These are phyloP conservation scores for Sardinella longiceps DNA, from an alignment of 2,797 vertebrate genomes.

Conservation along the genomic window DNA sequence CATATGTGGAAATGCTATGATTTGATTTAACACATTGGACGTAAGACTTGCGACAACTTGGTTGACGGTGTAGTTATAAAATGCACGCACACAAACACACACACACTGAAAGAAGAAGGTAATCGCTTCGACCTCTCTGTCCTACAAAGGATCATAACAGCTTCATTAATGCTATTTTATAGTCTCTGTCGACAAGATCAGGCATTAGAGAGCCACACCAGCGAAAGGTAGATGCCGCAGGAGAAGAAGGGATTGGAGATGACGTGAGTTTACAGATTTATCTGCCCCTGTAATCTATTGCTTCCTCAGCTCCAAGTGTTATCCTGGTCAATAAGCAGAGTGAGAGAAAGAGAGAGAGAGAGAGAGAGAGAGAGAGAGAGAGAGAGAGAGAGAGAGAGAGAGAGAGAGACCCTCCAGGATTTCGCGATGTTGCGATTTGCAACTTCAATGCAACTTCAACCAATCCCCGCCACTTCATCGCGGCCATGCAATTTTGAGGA, in stretches of 20 bases:
- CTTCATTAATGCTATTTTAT: not conserved
- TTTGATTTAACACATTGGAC: not conserved
- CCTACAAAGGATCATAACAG: not conserved
- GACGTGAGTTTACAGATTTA: slow-evolving; percentile 38
- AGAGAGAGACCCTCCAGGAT: not conserved
- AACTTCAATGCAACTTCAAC: too few species aligned
- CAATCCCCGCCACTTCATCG: too few species aligned
- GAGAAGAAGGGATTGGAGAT: not conserved
- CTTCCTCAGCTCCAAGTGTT: slow-evolving; percentile 52
- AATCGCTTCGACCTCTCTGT: too few species aligned
- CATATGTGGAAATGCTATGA: not conserved
- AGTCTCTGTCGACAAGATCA: not conserved
- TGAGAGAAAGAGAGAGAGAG: not conserved
- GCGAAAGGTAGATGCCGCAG: not conserved
- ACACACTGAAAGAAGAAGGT: not conserved
- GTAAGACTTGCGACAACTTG: not conserved
- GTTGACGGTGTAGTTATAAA: not conserved
- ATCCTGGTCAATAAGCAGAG: slow-evolving; percentile 53
- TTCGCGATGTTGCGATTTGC: too few species aligned
- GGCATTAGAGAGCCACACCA: not conserved
- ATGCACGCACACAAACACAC: not conserved
- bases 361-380: not conserved
- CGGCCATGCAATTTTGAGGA: too few species aligned
- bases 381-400: not conserved
- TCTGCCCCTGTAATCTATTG: slow-evolving; percentile 49